Base-by-base conservation (phyloP, 2,888 invertebrate genomes). In the Thymelicus sylvestris region DNA sequence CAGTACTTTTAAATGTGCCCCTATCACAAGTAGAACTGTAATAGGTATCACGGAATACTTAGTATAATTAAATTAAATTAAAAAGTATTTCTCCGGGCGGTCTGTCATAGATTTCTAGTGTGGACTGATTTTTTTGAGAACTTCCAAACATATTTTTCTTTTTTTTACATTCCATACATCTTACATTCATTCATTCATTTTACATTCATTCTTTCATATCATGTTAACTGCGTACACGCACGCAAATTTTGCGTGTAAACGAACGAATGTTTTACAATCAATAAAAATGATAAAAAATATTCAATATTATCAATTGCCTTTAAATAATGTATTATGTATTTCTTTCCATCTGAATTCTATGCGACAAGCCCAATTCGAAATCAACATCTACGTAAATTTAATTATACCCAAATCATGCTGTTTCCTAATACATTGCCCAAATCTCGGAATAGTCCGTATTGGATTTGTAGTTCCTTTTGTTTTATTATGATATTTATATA, bases 81-180 rank as follows among this genome's bases (percentile, higher is more conserved):
- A 71, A 6, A 73, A 66, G 70, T 76, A 73, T 73, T 74, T 60
- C 50, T 62, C 41, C 62, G 12, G 59, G 70, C 60, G 67, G 67
- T 59, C 57, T 44, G 47, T 39, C 41, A 48, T 61, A 71, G 72
- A 67, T 71, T 72, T 55, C 70, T 72, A 74, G 74, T 41, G 62
- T 71, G 72, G 68, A 68, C 39, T 59, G 60, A 19, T 1, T 4
- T 50, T 50, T 48, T 15, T 47, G 15, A n/a, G 19, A 50, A 48
- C 31, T 63, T 63, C 48, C 47, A 47, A 13, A 38, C 7, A 24
- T 64, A 3, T 38, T 63, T 63, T 63, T 8, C 24, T 39, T 52
- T 19, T 6, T 24, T 62, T 47, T 44, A 47, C 62, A 62, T 62
- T 62, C 59, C 59, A 59, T 24, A 12, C 44, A 12, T 12, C n/a